Evolutionary conservation across 2,888 invertebrate species (phyloP).

Genomic region (Volucella bombylans): DNA sequence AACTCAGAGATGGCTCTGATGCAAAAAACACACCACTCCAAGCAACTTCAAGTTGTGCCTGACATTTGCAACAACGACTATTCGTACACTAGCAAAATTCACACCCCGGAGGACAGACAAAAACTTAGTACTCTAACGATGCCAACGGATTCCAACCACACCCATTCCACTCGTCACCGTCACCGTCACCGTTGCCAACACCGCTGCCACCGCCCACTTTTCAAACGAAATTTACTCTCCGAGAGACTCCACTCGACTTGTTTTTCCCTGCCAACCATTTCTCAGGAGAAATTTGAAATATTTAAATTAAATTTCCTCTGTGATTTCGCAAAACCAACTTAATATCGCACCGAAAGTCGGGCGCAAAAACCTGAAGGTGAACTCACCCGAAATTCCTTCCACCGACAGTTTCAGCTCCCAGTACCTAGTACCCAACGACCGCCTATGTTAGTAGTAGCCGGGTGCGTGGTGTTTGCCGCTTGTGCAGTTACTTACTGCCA

Average conservation of each 20-base stretch:
- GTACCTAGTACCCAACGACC: constrained; percentile 14
- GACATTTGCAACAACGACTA: constrained; percentile 51
- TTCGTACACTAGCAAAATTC: constrained; percentile 57
- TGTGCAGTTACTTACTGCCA: constrained; percentile 54
- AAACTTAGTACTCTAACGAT: constrained; percentile 38
- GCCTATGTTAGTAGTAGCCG: neutral
- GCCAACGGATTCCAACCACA: constrained; percentile 34
- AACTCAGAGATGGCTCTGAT: constrained; percentile 28
- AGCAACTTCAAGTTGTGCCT: constrained; percentile 24
- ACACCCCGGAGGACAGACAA: constrained; percentile 64
- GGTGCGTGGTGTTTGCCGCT: constrained; percentile 8
- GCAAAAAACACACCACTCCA: constrained; percentile 48
- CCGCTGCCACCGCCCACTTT: constrained; percentile 19
- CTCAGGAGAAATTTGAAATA: constrained; percentile 74
- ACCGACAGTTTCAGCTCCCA: neutral
- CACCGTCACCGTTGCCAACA: constrained; percentile 17
- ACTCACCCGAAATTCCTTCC: constrained; percentile 68
- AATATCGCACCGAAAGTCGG: constrained; percentile 72
- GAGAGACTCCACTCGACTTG: constrained; percentile 62
- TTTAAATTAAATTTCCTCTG: constrained; percentile 75
- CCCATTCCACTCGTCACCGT: neutral
- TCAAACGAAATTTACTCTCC: constrained; percentile 63
- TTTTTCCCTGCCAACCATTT: constrained; percentile 72
- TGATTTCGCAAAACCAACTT: constrained; percentile 74
- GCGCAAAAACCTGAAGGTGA: constrained; percentile 70